These are phyloP conservation scores for Eudasyphora cyanicolor DNA, from an alignment of 2,888 invertebrate genomes.

Conservation along the genomic window DNA sequence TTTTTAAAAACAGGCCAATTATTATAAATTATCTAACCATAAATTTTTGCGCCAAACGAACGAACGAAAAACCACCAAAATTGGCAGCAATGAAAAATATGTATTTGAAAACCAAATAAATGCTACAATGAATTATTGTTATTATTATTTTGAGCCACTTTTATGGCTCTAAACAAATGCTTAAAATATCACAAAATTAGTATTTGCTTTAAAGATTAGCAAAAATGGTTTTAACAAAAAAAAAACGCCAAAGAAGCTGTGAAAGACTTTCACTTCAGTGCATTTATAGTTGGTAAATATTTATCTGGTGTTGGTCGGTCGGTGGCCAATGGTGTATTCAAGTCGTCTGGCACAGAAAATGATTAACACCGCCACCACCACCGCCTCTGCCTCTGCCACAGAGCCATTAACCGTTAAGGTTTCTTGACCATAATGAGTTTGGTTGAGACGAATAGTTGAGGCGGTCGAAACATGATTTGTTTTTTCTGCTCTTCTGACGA, in stretches of 20 bases:
- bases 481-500: conserved; percentile 24
- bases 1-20: conserved; percentile 17
- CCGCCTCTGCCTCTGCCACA: background rate
- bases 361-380: background rate
- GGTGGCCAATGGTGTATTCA: background rate
- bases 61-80: background rate
- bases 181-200: background rate
- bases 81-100: background rate
- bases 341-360: background rate
- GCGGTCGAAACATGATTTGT: background rate
- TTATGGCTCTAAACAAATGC: background rate
- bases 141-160: background rate
- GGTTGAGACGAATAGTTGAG: too few relatives aligned
- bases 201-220: conserved; percentile 36
- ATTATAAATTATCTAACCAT: conserved; percentile 30
- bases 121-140: conserved; percentile 17
- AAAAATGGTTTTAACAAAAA: conserved; percentile 21
- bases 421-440: conserved; percentile 43
- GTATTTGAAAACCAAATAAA: conserved; percentile 6
- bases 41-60: background rate
- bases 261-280: conserved; percentile 65
- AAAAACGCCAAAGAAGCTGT: conserved; percentile 33
- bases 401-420: conserved; percentile 28
- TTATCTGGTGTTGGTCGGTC: background rate
- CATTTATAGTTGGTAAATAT: conserved; percentile 54